Evolutionary conservation across 2,797 vertebrate genomes (phyloP).

Genomic region (Distichodus sexfasciatus): DNA sequence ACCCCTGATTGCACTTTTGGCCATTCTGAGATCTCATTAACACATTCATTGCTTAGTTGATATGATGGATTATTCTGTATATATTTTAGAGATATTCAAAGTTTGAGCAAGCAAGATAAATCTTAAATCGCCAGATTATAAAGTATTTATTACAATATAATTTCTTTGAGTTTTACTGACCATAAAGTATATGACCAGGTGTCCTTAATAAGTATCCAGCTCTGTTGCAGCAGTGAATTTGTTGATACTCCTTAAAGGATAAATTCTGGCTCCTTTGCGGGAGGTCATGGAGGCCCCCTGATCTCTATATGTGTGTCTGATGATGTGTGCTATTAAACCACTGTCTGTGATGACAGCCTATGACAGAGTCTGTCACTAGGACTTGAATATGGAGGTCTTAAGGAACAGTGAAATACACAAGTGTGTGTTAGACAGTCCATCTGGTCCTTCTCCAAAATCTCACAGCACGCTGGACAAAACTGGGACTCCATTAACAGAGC

Average conservation of each 20-base stretch:
- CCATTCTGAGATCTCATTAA: neutral
- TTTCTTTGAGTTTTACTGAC: neutral
- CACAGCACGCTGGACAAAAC: conserved; percentile 49
- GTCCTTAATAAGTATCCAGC: conserved; percentile 21
- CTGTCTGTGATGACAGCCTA: conserved; percentile 50
- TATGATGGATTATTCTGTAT: too few species aligned
- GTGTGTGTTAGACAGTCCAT: conserved; percentile 48
- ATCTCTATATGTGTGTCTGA: conserved; percentile 50
- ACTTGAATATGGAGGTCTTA: conserved; percentile 38
- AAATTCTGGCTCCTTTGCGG: conserved; percentile 40
- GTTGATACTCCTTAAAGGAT: conserved; percentile 41
- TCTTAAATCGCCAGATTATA: too few species aligned
- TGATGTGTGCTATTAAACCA: conserved; percentile 54
- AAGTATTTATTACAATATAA: too few species aligned
- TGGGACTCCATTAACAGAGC: conserved; percentile 49
- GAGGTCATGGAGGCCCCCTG: conserved; percentile 40
- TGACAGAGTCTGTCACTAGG: conserved; percentile 53
- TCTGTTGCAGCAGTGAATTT: conserved; percentile 28
- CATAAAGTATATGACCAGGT: conserved; percentile 28
- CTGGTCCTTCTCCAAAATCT: conserved; percentile 54
- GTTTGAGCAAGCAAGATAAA: too few species aligned
- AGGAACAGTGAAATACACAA: conserved; percentile 35
- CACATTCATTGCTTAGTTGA: too few species aligned
- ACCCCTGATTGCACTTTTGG: neutral
- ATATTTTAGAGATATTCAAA: too few species aligned